Evolutionary conservation across 2,888 invertebrate genomes (phyloP).

Genomic region (Ptychoptera contaminata): DNA sequence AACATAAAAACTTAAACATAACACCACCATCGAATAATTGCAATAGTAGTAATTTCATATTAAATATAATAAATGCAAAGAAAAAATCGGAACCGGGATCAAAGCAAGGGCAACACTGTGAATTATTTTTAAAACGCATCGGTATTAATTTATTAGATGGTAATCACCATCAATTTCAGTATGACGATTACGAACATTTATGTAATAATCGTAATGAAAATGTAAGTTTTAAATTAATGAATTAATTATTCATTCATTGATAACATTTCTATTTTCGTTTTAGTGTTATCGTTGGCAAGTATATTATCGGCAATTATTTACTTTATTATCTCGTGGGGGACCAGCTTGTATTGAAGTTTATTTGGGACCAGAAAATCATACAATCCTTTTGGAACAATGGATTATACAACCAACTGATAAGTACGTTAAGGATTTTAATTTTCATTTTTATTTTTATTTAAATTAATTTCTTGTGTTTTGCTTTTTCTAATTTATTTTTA

Average conservation of each 20-base stretch:
- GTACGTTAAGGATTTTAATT: slow-evolving; percentile 17
- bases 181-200: slow-evolving; percentile 29
- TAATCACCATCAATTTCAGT: background rate
- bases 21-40: background rate
- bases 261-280: background rate
- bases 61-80: no score
- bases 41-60: background rate
- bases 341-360: slow-evolving; percentile 31
- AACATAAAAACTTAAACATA: slow-evolving; percentile 16
- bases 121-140: slow-evolving; percentile 31
- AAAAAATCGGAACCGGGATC: slow-evolving; percentile 12
- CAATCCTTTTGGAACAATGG: slow-evolving; percentile 30
- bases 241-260: background rate
- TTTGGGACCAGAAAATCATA: slow-evolving; percentile 27
- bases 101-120: slow-evolving; percentile 32
- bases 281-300: slow-evolving; percentile 28
- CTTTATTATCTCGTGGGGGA: slow-evolving; percentile 25
- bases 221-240: slow-evolving; percentile 17
- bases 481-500: no score
- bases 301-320: slow-evolving; percentile 28
- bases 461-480: background rate
- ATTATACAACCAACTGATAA: slow-evolving; percentile 27
- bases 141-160: slow-evolving; percentile 17
- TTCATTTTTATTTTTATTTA: background rate
- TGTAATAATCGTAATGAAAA: slow-evolving; percentile 32